Percentiles rank a stretch among this genome's conserved stretches.
Evolutionary conservation across 2,113 vertebrate species (phyloP).

Genomic region (Toxostoma redivivum): DNA sequence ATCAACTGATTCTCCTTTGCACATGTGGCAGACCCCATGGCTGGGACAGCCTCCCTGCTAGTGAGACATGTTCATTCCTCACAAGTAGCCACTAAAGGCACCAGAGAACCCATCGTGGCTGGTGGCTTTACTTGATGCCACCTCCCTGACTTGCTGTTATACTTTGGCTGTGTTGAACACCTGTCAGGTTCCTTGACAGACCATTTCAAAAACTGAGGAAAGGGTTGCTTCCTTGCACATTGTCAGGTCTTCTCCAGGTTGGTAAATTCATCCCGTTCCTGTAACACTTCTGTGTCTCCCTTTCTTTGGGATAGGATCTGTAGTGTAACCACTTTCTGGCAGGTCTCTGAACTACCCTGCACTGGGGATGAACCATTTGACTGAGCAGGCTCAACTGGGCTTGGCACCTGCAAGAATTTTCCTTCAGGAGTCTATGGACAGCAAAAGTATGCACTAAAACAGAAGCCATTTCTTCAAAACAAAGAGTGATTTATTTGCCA

Average conservation of each 20-base stretch:
- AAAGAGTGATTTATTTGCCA: not conserved
- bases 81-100: not conserved
- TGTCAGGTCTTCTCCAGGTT: not conserved
- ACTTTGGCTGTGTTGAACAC: not conserved
- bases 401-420: not conserved
- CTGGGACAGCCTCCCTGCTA: not conserved
- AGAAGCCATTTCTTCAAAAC: conserved; percentile 15
- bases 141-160: not conserved
- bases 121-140: not conserved
- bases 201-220: not conserved
- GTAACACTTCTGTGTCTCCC: accelerated
- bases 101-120: not conserved
- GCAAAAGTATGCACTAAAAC: not conserved
- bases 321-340: not conserved
- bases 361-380: not conserved
- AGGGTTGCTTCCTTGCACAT: not conserved
- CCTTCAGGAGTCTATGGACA: not conserved
- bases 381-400: not conserved
- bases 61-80: not conserved
- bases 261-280: not conserved
- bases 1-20: not conserved
- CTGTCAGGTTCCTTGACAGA: not conserved
- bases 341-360: not conserved
- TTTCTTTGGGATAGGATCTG: not conserved
- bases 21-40: accelerated